A percentile compares a stretch with the other conserved stretches of the same genome.
Conservation (phyloP, 2,888 invertebrate species). For the Eurois occulta region DNA sequence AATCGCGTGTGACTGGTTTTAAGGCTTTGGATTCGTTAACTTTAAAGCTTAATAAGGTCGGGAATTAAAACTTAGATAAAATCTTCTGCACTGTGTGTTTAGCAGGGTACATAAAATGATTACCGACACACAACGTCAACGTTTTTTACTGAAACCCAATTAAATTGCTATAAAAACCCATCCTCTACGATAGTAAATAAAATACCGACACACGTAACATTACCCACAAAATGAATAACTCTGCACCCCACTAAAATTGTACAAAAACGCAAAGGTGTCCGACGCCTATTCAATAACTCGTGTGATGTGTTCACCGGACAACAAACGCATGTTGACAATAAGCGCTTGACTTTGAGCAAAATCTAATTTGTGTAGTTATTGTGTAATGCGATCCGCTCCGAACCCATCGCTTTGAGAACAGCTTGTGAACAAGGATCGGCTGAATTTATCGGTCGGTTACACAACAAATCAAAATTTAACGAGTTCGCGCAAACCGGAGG, state of each 20-base stretch:
- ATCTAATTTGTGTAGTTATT: slow-evolving; percentile 90
- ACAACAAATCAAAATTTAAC: slow-evolving; percentile 90
- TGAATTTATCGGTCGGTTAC: slow-evolving; percentile 89
- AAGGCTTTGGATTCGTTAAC: slow-evolving; percentile 72
- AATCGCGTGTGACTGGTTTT: slow-evolving; percentile 74
- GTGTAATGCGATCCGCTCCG: slow-evolving; percentile 86
- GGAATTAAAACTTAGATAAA: slow-evolving; percentile 64
- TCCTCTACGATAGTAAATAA: slow-evolving; percentile 28
- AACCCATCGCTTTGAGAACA: slow-evolving; percentile 79
- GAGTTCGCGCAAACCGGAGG: slow-evolving; percentile 85
- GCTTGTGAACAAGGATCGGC: slow-evolving; percentile 79
- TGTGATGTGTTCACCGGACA: slow-evolving; percentile 85
- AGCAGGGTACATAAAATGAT: slow-evolving; percentile 1
- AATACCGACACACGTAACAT: slow-evolving; percentile 19
- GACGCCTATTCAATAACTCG: slow-evolving; percentile 85
- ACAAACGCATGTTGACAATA: slow-evolving; percentile 88
- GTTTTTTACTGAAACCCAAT: not conserved
- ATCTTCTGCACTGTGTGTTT: slow-evolving; percentile 37
- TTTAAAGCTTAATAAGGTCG: slow-evolving; percentile 68
- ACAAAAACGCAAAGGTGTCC: slow-evolving; percentile 85
- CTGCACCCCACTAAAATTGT: slow-evolving; percentile 58
- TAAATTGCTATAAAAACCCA: not conserved
- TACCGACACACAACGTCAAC: not conserved
- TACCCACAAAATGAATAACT: slow-evolving; percentile 46
- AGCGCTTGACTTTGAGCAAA: slow-evolving; percentile 89